Evolutionary conservation across 2,797 vertebrate species (phyloP).

Genomic region (Semotilus atromaculatus): DNA sequence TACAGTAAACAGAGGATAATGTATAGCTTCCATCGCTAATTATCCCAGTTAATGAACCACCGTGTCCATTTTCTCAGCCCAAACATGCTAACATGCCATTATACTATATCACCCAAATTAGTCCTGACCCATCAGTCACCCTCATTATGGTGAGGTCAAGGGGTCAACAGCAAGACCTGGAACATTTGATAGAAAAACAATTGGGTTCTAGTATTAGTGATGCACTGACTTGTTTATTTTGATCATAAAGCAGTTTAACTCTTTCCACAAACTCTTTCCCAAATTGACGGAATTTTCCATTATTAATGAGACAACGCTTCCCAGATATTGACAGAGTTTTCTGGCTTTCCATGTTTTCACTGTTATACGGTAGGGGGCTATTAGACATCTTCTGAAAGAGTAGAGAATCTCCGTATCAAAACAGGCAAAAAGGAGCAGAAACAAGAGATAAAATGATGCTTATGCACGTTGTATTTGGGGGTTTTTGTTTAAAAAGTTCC

Average conservation of each 20-base stretch:
- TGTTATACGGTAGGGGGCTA: not conserved
- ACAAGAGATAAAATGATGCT: too few species aligned
- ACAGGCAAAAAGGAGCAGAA: not conserved
- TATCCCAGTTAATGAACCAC: conserved; percentile 60
- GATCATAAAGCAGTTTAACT: not conserved
- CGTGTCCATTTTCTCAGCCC: conserved; percentile 42
- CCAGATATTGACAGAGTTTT: not conserved
- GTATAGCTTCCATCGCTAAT: conserved; percentile 59
- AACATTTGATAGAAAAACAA: not conserved
- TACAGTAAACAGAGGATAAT: conserved; percentile 66
- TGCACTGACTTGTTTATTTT: not conserved
- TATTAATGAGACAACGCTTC: not conserved
- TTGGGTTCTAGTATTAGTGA: not conserved
- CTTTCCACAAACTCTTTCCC: too few species aligned
- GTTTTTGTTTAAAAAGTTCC: too few species aligned
- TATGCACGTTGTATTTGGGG: too few species aligned
- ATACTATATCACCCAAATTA: not conserved
- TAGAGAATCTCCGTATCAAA: not conserved
- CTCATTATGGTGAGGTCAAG: conserved; percentile 25
- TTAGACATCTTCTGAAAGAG: not conserved
- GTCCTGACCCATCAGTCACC: conserved; percentile 7
- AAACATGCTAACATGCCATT: conserved; percentile 51
- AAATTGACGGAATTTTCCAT: too few species aligned
- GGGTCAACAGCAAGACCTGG: not conserved
- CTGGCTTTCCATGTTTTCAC: not conserved